Percentiles rank a stretch among this genome's conserved stretches.
These are phyloP conservation scores for Australoheros facetus DNA, from an alignment of 2,797 vertebrate genomes.

Conservation along the genomic window DNA sequence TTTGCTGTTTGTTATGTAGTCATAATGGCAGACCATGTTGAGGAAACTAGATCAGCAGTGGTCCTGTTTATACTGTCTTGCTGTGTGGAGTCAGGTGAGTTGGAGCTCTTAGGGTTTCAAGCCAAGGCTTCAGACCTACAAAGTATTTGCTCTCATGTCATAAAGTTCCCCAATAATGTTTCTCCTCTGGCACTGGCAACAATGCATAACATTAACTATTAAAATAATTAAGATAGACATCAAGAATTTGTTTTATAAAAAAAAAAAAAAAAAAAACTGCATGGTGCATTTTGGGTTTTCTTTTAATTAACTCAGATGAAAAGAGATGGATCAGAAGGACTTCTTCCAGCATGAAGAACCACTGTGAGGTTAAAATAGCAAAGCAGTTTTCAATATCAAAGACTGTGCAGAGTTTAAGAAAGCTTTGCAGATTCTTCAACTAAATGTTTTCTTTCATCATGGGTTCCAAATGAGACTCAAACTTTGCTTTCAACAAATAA, in stretches of 20 bases:
- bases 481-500: slow-evolving; percentile 19
- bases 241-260: background rate
- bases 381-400: slow-evolving; percentile 18
- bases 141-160: too few species aligned
- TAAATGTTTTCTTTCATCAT: slow-evolving; percentile 4
- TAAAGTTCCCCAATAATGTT: too few species aligned
- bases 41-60: too few species aligned
- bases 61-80: too few species aligned
- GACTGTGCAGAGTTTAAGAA: background rate
- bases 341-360: background rate
- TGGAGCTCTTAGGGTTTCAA: too few species aligned
- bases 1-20: too few species aligned
- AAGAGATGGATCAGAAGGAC: slow-evolving; percentile 2
- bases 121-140: too few species aligned
- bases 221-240: background rate
- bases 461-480: background rate
- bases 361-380: slow-evolving; percentile 7
- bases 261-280: background rate
- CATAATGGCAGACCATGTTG: too few species aligned
- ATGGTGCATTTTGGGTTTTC: slow-evolving; percentile 6
- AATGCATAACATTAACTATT: background rate
- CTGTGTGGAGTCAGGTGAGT: too few species aligned
- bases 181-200: background rate
- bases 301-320: background rate
- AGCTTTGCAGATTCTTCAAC: slow-evolving; percentile 2